A percentile compares a stretch with the other conserved stretches of the same genome.
phyloP scores from a whole-genome alignment of 1,140 invertebrate genomes.

The Bombus soroeensis region DNA sequence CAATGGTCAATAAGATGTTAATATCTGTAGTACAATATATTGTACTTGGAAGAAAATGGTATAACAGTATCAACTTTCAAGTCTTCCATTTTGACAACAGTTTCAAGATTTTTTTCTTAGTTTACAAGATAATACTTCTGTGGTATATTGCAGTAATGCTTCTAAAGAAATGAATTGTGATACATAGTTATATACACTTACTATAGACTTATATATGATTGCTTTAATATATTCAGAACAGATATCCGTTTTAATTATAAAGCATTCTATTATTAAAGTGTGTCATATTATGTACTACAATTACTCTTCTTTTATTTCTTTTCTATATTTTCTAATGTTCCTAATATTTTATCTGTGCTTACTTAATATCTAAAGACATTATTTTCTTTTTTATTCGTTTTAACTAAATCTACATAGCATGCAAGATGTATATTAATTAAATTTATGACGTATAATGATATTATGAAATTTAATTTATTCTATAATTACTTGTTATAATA shows the following conservation, averaged over 20 bases:
- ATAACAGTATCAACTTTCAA: conserved; percentile 52
- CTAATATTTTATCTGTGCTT: conserved; percentile 5
- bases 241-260: background rate
- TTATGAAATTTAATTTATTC: conserved; percentile 12
- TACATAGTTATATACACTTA: conserved; percentile 21
- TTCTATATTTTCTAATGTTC: conserved; percentile 8
- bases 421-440: conserved; percentile 10
- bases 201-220: background rate
- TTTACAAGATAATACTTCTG: conserved; percentile 1
- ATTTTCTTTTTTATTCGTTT: background rate
- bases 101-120: conserved; percentile 6
- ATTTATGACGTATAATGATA: conserved; percentile 1
- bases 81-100: conserved; percentile 67
- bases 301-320: background rate
- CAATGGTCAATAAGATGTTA: conserved; percentile 12
- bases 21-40: background rate
- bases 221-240: background rate
- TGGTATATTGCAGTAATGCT: background rate
- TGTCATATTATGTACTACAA: conserved; percentile 12
- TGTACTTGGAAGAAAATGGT: conserved; percentile 55
- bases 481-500: background rate
- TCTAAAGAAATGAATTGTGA: conserved; percentile 28
- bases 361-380: background rate
- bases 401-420: background rate
- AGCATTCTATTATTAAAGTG: conserved; percentile 11